Evolutionary conservation across 1,140 invertebrate genomes (phyloP).

Genomic region (Drosophila bocqueti): DNA sequence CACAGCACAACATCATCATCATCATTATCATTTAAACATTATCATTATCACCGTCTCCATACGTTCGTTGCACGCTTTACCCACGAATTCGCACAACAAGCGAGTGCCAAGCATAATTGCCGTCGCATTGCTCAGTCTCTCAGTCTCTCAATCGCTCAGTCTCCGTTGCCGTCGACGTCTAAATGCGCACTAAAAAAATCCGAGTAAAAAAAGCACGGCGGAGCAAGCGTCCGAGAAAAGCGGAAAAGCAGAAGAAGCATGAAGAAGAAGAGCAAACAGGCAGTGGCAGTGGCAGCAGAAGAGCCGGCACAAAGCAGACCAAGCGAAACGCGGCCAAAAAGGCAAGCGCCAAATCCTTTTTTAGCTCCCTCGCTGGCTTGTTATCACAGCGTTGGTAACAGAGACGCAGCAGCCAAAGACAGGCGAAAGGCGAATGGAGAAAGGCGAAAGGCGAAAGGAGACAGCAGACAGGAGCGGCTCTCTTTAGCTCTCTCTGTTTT

Average conservation of each 20-base stretch:
- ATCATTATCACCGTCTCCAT: constrained; percentile 9
- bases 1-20: constrained; percentile 22
- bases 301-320: constrained; percentile 59
- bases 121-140: constrained; percentile 36
- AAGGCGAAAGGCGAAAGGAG: background rate
- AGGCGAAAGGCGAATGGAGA: constrained; percentile 30
- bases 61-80: constrained; percentile 35
- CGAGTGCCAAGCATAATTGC: constrained; percentile 25
- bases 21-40: constrained; percentile 20
- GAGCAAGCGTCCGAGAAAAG: constrained; percentile 26
- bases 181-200: constrained; percentile 75
- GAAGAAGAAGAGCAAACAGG: constrained; percentile 22
- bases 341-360: constrained; percentile 40
- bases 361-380: constrained; percentile 33
- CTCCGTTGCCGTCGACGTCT: constrained; percentile 66
- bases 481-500: constrained; percentile 27
- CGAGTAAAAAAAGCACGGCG: constrained; percentile 38
- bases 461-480: constrained; percentile 17
- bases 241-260: constrained; percentile 10
- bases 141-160: constrained; percentile 34
- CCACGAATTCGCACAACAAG: constrained; percentile 55
- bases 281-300: constrained; percentile 4
- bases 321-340: constrained; percentile 44
- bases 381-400: constrained; percentile 70
- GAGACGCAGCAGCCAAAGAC: constrained; percentile 71